Evolutionary conservation across 2,797 vertebrate species (phyloP), one percentile per base, ranked within the genome.

Genomic region (Ctenopoma multispine): DNA sequence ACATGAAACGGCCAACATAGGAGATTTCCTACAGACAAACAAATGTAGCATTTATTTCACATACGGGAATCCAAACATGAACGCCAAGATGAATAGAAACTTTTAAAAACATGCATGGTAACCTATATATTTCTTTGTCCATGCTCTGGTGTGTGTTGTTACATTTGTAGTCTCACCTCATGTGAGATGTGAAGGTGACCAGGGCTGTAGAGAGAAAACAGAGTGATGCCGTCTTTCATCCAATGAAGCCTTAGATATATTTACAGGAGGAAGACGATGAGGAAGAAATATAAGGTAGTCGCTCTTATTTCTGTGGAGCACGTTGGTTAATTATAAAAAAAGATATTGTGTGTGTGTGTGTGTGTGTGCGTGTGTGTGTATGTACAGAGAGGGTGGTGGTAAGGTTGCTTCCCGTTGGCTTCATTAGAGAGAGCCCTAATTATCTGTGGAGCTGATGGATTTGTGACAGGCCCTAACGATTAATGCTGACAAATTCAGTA

Each of bases 401-500:
- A 94, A 96, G 95, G 95, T 97, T 97, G 95, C 96, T 91, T 98
- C 96, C 96, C 95, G 95, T 94, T 90, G 95, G 96, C 96, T 98
- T 99, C 96, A 97, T 99, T 98, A 98, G 96, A 92, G 95, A 96
- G 88, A 94, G 94, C 95, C 96, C 97, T 98, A 99, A 99, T 99
- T 99, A 99, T 98, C 98, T 96, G 96, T 93, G 95, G 95, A 95
- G 96, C 96, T 99, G 98, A 99, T 98, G 97, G 97, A 98, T 99
- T 97, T 98, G 96, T 99, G 98, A 99, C 97, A 97, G 96, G 96
- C 95, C 94, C 96, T 96, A 97, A 97, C 96, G 97, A 99, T 99
- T 98, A 98, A 98, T 97, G 97, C 96, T 96, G 97, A 98, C 96
- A 97, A 98, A 99, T 99, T 97, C 97, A 96, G 97, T 96, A 96